Evolutionary conservation across 1,140 invertebrate genomes (phyloP).

Genomic region (Plectus sambesii): DNA sequence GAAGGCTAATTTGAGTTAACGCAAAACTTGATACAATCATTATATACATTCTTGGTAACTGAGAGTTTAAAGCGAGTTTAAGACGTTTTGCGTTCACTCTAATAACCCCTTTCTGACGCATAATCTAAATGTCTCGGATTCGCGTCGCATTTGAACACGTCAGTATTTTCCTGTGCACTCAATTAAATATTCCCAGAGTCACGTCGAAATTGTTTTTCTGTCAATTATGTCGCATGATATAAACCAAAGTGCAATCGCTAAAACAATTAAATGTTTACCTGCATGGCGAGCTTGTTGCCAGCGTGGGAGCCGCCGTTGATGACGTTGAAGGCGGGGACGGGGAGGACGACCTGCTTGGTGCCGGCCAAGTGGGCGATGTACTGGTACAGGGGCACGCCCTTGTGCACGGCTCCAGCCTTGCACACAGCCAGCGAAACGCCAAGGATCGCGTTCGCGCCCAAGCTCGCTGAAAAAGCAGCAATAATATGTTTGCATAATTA

Average conservation of each 20-base stretch:
- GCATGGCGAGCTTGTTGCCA: slow-evolving; percentile 93
- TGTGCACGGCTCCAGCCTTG: slow-evolving; percentile 86
- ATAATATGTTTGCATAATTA: slow-evolving; percentile 3
- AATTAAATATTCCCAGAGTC: no score
- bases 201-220: not conserved
- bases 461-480: slow-evolving; percentile 26
- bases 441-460: slow-evolving; percentile 91
- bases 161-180: no score
- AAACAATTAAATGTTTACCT: slow-evolving; percentile 51
- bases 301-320: slow-evolving; percentile 96
- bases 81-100: no score
- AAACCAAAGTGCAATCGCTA: slow-evolving; percentile 3
- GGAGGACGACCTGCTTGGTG: slow-evolving; percentile 73
- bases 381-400: slow-evolving; percentile 46
- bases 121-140: no score
- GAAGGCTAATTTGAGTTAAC: no score
- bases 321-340: slow-evolving; percentile 93
- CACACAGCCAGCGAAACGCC: slow-evolving; percentile 87
- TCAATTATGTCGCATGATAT: slow-evolving; percentile 1
- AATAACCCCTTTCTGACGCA: no score
- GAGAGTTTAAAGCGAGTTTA: no score
- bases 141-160: no score
- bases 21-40: no score
- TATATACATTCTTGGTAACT: no score
- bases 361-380: slow-evolving; percentile 63